These are phyloP conservation scores for Agraylea sexmaculata DNA, from an alignment of 1,140 invertebrate species.

Conservation along the genomic window DNA sequence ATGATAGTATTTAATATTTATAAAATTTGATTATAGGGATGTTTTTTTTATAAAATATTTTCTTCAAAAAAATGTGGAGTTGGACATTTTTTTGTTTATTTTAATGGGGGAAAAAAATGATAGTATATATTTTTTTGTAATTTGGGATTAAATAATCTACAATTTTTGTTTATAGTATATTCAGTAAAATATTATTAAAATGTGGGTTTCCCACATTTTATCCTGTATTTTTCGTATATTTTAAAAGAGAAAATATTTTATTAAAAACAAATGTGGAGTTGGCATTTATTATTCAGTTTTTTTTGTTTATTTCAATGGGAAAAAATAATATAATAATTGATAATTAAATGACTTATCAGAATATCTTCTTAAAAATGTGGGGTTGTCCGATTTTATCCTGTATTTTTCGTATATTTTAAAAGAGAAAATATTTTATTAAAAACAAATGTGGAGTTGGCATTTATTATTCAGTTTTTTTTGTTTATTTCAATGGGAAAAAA, in stretches of 20 bases:
- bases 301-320: neutral
- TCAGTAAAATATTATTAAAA: no score
- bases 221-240: neutral
- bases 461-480: no score
- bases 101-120: neutral
- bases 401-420: constrained; percentile 1
- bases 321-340: constrained; percentile 2
- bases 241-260: neutral
- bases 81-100: constrained; percentile 1
- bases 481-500: no score
- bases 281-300: neutral
- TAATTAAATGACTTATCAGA: no score
- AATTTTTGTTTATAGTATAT: no score
- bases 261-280: neutral
- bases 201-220: no score
- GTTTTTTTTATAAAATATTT: neutral
- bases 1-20: neutral
- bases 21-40: neutral
- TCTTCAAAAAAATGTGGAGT: no score
- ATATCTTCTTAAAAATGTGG: no score
- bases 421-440: no score
- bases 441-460: no score
- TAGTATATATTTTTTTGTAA: neutral
- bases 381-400: no score
- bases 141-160: neutral